phyloP scores from a whole-genome alignment of 2,113 vertebrate species.

The cattle (Bos taurus) region ARS-UCD2.0 NC_037330.1:53034501-53035000 shows the following conservation, averaged over 20 bases:
- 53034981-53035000: not conserved
- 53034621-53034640: not conserved
- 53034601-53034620: not conserved
- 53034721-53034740: not conserved
- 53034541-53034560: not conserved
- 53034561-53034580: not conserved
- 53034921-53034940: not conserved
- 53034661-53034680: not conserved
- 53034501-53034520: not conserved
- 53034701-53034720: not conserved
- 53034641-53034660: not conserved
- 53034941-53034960: not conserved
- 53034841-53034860: not conserved
- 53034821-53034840: not conserved
- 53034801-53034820: not conserved
- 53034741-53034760: not conserved
- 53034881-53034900: not conserved
- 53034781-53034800: not conserved
- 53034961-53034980: not conserved
- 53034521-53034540: not conserved
- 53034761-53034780: not conserved
- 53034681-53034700: not conserved
- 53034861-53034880: not conserved
- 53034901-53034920: not conserved
- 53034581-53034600: not conserved